Evolutionary conservation across 2,113 vertebrate species (phyloP).

Genomic region (Dolichallabes microphthalmus): DNA sequence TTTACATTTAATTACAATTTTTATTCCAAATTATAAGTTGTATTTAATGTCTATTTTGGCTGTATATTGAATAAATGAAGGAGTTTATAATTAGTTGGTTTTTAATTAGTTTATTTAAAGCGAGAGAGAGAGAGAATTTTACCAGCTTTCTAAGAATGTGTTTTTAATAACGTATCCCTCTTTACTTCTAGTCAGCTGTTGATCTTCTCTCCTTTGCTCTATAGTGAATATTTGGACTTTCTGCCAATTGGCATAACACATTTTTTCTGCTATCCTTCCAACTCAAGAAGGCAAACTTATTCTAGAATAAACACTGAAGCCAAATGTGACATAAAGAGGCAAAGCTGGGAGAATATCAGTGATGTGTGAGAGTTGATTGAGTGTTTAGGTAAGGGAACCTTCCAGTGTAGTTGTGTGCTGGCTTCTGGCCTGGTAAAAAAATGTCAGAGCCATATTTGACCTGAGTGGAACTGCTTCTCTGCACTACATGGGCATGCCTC

Average conservation of each 20-base stretch:
- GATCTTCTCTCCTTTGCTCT: no score
- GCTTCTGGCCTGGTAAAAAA: conserved; percentile 34
- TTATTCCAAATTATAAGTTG: neutral
- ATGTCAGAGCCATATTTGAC: conserved; percentile 49
- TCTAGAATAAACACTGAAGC: no score
- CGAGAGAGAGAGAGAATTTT: neutral
- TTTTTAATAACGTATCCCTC: neutral
- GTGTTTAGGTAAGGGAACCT: neutral
- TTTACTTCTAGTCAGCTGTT: neutral
- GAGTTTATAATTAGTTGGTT: no score
- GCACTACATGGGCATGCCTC: conserved; percentile 41
- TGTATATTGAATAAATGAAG: no score
- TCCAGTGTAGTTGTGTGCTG: conserved; percentile 23
- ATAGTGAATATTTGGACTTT: no score
- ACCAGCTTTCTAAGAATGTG: neutral
- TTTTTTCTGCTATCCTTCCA: no score
- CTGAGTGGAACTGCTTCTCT: conserved; percentile 22
- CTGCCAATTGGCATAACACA: no score
- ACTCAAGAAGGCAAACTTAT: no score
- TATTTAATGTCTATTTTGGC: no score
- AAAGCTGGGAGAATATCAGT: neutral
- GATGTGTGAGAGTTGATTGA: neutral
- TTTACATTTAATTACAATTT: neutral
- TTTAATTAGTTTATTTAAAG: no score
- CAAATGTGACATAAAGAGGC: neutral